Conservation (phyloP, 2,113 vertebrate species). For the Myiozetetes cayanensis region DNA sequence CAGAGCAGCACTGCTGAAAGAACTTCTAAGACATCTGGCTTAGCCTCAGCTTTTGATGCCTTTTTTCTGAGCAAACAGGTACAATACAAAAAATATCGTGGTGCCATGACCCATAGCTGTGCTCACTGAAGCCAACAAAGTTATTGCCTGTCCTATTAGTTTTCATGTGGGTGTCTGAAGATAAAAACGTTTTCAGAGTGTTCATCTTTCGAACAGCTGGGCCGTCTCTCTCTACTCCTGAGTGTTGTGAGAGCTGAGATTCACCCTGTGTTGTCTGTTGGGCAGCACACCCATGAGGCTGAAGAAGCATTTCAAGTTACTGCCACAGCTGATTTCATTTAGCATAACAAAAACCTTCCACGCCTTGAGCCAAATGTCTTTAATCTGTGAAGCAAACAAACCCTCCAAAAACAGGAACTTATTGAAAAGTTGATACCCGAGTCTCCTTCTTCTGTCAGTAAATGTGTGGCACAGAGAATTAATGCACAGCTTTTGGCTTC, state of each 20-base stretch:
- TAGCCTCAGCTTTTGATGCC: not conserved
- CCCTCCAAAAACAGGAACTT: constrained; percentile 21
- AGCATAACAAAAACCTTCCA: constrained; percentile 51
- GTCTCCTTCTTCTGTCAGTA: constrained; percentile 25
- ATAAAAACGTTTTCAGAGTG: not conserved
- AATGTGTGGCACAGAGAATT: constrained; percentile 26
- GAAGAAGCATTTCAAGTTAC: constrained; percentile 1
- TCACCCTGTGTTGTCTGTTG: not conserved
- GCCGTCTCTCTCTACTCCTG: not conserved
- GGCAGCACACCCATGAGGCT: constrained; percentile 41
- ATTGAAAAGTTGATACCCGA: not conserved
- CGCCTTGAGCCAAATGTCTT: constrained; percentile 38
- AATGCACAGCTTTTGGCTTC: constrained; percentile 19
- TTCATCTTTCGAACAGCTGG: not conserved
- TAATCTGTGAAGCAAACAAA: constrained; percentile 54
- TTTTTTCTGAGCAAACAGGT: constrained; percentile 7
- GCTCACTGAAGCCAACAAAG: not conserved
- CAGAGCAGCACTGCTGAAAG: not conserved
- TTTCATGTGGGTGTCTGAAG: not conserved
- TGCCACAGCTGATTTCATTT: constrained; percentile 57
- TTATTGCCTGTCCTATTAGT: not conserved
- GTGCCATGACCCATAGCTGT: not conserved
- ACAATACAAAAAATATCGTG: not conserved
- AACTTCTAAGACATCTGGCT: not conserved
- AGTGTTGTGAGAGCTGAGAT: not conserved